Evolutionary conservation across 1,140 invertebrate genomes (phyloP).

Genomic region (Linepithema humile): DNA sequence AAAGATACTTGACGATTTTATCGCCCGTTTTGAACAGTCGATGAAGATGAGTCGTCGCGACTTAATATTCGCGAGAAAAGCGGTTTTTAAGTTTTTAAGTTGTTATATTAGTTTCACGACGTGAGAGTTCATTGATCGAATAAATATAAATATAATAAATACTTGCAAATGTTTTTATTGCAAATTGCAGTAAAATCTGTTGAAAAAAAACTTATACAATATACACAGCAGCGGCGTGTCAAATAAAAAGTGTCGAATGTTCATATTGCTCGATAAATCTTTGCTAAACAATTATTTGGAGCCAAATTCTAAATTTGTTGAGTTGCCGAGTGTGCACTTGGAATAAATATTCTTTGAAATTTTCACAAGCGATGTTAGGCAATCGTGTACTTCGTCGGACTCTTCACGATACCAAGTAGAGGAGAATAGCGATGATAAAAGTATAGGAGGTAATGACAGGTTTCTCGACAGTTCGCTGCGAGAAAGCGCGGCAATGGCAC

Average conservation of each 20-base stretch:
- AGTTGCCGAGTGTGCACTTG: no score
- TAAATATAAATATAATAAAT: background rate
- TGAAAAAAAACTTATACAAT: no score
- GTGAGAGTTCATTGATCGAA: background rate
- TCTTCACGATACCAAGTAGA: constrained; percentile 43
- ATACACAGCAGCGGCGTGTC: no score
- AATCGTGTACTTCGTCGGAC: constrained; percentile 15
- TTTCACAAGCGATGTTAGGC: constrained; percentile 19
- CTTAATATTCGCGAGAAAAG: constrained; percentile 19
- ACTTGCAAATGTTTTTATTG: background rate
- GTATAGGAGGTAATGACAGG: constrained; percentile 57
- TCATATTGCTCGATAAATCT: no score
- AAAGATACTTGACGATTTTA: constrained; percentile 72
- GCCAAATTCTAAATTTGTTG: background rate
- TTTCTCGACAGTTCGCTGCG: constrained; percentile 23
- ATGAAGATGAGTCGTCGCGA: constrained; percentile 32
- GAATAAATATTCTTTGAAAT: no score
- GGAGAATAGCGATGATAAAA: constrained; percentile 38
- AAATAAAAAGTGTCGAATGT: no score
- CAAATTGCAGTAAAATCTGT: background rate
- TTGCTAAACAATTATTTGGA: background rate
- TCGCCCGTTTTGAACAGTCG: constrained; percentile 42
- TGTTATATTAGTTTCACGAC: background rate
- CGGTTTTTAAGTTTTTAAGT: background rate
- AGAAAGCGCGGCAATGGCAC: background rate